These are phyloP conservation scores for Drosophila melanica DNA, from an alignment of 1,140 invertebrate species.

Conservation along the genomic window DNA sequence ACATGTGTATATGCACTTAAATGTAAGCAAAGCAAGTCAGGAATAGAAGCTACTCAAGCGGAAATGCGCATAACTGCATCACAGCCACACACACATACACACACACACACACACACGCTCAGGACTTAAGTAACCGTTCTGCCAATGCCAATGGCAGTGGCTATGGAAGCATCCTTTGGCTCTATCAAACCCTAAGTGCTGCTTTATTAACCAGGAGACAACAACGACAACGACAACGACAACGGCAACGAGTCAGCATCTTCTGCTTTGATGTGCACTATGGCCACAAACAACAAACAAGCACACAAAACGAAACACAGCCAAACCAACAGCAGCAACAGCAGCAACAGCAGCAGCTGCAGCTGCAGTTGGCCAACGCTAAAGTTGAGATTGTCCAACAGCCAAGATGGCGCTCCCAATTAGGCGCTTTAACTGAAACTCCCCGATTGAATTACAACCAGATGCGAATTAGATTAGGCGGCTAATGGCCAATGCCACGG, in stretches of 20 bases:
- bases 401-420: slow-evolving; percentile 46
- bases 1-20: slow-evolving; percentile 47
- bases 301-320: slow-evolving; percentile 23
- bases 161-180: slow-evolving; percentile 28
- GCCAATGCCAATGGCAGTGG: slow-evolving; percentile 31
- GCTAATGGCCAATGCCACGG: slow-evolving; percentile 50
- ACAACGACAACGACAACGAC: slow-evolving; percentile 30
- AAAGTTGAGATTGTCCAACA: slow-evolving; percentile 9
- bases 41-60: slow-evolving; percentile 64
- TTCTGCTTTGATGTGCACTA: slow-evolving; percentile 29
- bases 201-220: slow-evolving; percentile 70
- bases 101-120: slow-evolving; percentile 25
- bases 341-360: slow-evolving; percentile 23
- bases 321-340: slow-evolving; percentile 19
- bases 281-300: slow-evolving; percentile 31
- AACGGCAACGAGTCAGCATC: slow-evolving; percentile 20
- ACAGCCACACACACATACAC: slow-evolving; percentile 50
- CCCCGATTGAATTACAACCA: slow-evolving; percentile 51
- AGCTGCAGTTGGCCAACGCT: too few species aligned
- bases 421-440: slow-evolving; percentile 57
- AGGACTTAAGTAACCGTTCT: slow-evolving; percentile 57
- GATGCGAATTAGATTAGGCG: slow-evolving; percentile 55
- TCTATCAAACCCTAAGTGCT: slow-evolving; percentile 66
- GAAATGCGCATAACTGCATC: slow-evolving; percentile 77
- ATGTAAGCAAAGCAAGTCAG: slow-evolving; percentile 72